phyloP scores from a whole-genome alignment of 2,888 invertebrate genomes.

The Rotaria macrura region DNA sequence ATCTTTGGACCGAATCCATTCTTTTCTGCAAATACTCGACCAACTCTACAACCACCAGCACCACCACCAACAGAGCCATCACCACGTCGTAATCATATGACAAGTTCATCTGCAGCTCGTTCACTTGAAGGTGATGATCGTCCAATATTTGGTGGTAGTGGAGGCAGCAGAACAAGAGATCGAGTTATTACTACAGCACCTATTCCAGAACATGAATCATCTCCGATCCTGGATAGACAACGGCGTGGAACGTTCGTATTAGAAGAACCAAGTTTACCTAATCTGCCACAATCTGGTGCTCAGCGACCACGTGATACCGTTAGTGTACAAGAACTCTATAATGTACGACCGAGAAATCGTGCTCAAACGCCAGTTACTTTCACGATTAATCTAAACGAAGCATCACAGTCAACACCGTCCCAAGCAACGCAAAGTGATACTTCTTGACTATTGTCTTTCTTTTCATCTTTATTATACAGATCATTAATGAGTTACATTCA shows the following conservation, averaged over 20 bases:
- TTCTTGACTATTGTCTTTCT: no score
- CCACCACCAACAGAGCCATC: slow-evolving; percentile 38
- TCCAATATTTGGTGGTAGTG: background rate
- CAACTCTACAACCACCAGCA: slow-evolving; percentile 13
- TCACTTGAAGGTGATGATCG: background rate
- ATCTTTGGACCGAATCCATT: slow-evolving; percentile 17
- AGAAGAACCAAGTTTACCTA: background rate
- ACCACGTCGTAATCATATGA: slow-evolving; percentile 40
- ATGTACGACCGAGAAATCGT: slow-evolving; percentile 24
- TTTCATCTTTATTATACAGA: no score
- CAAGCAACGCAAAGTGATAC: no score
- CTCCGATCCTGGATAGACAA: slow-evolving; percentile 60
- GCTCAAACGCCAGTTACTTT: slow-evolving; percentile 32
- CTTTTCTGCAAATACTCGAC: background rate
- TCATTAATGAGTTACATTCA: no score
- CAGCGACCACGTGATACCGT: slow-evolving; percentile 4
- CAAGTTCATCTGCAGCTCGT: slow-evolving; percentile 23
- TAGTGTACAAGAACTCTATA: slow-evolving; percentile 27
- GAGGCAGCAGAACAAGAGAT: slow-evolving; percentile 48
- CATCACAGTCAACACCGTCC: background rate
- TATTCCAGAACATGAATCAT: slow-evolving; percentile 40
- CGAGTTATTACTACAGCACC: slow-evolving; percentile 41
- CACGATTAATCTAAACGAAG: slow-evolving; percentile 26
- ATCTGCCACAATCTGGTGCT: slow-evolving; percentile 19
- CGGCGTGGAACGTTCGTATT: slow-evolving; percentile 13